phyloP scores from a whole-genome alignment of 2,888 invertebrate genomes.

The Eumacrocentrus americanus region DNA sequence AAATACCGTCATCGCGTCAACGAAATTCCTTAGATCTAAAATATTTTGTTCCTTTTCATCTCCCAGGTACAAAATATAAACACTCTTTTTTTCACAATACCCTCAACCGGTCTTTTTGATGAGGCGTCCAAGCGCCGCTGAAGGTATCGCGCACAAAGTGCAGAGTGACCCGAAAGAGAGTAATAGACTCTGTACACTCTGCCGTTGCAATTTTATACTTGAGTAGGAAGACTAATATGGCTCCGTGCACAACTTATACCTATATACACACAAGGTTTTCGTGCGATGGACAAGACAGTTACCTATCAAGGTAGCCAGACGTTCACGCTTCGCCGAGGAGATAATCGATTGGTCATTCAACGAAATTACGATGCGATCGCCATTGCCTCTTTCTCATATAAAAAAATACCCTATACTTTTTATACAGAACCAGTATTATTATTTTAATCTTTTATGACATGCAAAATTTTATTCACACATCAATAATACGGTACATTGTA shows the following conservation, averaged over 20 bases:
- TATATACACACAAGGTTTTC: slow-evolving; percentile 8
- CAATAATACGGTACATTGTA: too few species aligned
- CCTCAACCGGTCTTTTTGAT: slow-evolving; percentile 22
- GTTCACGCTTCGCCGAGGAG: slow-evolving; percentile 52
- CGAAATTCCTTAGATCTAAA: slow-evolving; percentile 1
- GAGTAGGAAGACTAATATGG: slow-evolving; percentile 40
- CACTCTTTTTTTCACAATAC: slow-evolving; percentile 5
- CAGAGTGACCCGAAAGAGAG: slow-evolving; percentile 7
- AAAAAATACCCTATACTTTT: slow-evolving; percentile 4
- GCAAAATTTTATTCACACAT: too few species aligned
- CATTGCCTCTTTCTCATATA: background rate
- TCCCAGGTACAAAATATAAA: background rate
- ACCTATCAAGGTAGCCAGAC: slow-evolving; percentile 30
- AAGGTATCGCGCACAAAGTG: slow-evolving; percentile 15
- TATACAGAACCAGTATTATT: too few species aligned
- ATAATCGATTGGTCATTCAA: slow-evolving; percentile 56
- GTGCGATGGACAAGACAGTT: slow-evolving; percentile 11
- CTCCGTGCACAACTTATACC: slow-evolving; percentile 19
- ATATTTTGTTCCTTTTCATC: background rate
- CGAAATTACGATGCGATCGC: slow-evolving; percentile 37
- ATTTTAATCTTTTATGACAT: too few species aligned
- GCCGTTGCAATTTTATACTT: slow-evolving; percentile 45
- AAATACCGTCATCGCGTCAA: background rate
- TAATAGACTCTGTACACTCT: slow-evolving; percentile 3
- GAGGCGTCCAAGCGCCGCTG: slow-evolving; percentile 4